These are phyloP conservation scores for Parnassius smintheus DNA, from an alignment of 2,888 invertebrate species.

Conservation along the genomic window DNA sequence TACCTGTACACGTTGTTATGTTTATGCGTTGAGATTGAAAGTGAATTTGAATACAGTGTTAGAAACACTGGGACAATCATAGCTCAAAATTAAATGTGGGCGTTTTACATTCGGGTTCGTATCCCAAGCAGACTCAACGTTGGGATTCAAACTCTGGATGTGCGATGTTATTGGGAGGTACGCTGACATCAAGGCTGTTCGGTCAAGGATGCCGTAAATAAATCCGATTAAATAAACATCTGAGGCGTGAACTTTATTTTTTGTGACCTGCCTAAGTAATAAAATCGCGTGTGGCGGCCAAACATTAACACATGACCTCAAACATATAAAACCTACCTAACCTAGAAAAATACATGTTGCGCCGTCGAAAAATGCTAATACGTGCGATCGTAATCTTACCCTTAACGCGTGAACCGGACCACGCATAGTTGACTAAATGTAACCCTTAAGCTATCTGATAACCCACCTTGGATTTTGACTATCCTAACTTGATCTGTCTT, in stretches of 20 bases:
- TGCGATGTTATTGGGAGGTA: no score
- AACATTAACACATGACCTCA: constrained; percentile 72
- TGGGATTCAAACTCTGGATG: no score
- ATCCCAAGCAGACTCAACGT: no score
- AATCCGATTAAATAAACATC: not conserved
- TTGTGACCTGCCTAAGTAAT: constrained; percentile 25
- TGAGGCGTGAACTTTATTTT: constrained; percentile 9
- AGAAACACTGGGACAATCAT: no score
- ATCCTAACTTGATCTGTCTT: constrained; percentile 40
- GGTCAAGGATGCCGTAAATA: no score
- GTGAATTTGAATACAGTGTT: no score
- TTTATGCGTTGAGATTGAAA: no score
- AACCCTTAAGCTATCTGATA: constrained; percentile 77
- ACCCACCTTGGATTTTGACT: constrained; percentile 53
- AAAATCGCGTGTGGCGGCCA: constrained; percentile 57
- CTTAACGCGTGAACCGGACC: constrained; percentile 72
- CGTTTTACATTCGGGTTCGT: no score
- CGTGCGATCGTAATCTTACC: constrained; percentile 61
- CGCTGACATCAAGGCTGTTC: no score
- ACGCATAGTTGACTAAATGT: constrained; percentile 72
- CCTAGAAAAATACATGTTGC: constrained; percentile 42
- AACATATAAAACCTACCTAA: constrained; percentile 48
- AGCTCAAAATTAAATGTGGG: no score
- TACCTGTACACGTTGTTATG: no score
- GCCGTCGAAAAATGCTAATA: constrained; percentile 75